These are phyloP conservation scores for Euura saliciscinereae DNA, from an alignment of 1,140 invertebrate genomes.

Conservation along the genomic window DNA sequence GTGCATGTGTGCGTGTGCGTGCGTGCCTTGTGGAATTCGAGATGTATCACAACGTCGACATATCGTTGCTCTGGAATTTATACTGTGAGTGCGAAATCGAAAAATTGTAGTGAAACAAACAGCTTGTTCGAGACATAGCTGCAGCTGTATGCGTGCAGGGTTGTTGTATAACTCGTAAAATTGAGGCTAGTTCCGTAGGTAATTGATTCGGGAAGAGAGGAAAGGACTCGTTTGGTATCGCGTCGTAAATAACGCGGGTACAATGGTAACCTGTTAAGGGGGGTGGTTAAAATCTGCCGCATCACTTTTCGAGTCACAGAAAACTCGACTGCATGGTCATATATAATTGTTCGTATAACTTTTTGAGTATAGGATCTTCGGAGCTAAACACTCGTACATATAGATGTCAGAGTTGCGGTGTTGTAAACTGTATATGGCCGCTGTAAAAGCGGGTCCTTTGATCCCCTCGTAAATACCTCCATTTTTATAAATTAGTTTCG, in stretches of 20 bases:
- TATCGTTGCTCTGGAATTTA: constrained; percentile 50
- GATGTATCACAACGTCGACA: constrained; percentile 52
- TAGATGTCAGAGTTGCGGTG: background rate
- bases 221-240: background rate
- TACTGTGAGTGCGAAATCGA: constrained; percentile 36
- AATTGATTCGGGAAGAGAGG: background rate
- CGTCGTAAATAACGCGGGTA: background rate
- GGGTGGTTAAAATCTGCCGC: background rate
- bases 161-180: background rate
- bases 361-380: constrained; percentile 3
- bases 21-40: constrained; percentile 3
- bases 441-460: constrained; percentile 1
- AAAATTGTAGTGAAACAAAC: no score
- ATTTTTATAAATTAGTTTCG: constrained; percentile 6
- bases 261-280: background rate
- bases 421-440: constrained; percentile 5
- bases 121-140: no score
- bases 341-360: background rate
- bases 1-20: background rate
- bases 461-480: background rate
- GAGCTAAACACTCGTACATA: background rate
- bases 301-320: constrained; percentile 1
- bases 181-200: background rate
- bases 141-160: background rate
- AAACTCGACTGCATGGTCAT: background rate